These are phyloP conservation scores for Perithous albicinctus DNA, from an alignment of 2,888 invertebrate genomes.

Conservation along the genomic window DNA sequence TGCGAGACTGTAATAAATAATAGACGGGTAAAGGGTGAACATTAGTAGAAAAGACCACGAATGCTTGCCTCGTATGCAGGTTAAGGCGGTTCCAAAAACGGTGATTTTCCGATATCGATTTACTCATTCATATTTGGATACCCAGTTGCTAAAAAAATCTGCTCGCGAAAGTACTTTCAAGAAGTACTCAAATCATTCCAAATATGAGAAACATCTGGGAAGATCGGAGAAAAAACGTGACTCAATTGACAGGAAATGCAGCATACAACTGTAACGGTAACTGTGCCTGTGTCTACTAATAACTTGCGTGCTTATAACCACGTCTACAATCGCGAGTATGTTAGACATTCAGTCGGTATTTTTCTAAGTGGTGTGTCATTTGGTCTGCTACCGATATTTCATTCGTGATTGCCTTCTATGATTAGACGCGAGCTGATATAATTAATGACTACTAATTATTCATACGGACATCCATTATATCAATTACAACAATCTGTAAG, in stretches of 20 bases:
- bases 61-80: slow-evolving; percentile 27
- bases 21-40: slow-evolving; percentile 58
- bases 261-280: too few species aligned
- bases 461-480: slow-evolving; percentile 8
- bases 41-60: slow-evolving; percentile 42
- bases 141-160: too few species aligned
- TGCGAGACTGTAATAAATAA: slow-evolving; percentile 71
- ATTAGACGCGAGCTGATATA: slow-evolving; percentile 1
- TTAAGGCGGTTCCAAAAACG: too few species aligned
- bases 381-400: slow-evolving; percentile 15
- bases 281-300: slow-evolving; percentile 2
- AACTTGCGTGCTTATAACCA: slow-evolving; percentile 37
- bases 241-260: too few species aligned
- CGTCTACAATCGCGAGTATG: slow-evolving; percentile 29
- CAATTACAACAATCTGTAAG: neutral
- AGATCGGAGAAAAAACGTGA: too few species aligned
- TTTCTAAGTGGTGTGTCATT: slow-evolving; percentile 30
- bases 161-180: too few species aligned
- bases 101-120: too few species aligned
- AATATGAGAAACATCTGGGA: too few species aligned
- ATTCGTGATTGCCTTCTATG: slow-evolving; percentile 34
- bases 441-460: slow-evolving; percentile 51
- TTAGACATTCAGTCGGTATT: slow-evolving; percentile 50
- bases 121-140: too few species aligned
- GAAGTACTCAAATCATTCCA: too few species aligned